Evolutionary conservation across 2,113 vertebrate species (phyloP).

Genomic region (Conger conger): DNA sequence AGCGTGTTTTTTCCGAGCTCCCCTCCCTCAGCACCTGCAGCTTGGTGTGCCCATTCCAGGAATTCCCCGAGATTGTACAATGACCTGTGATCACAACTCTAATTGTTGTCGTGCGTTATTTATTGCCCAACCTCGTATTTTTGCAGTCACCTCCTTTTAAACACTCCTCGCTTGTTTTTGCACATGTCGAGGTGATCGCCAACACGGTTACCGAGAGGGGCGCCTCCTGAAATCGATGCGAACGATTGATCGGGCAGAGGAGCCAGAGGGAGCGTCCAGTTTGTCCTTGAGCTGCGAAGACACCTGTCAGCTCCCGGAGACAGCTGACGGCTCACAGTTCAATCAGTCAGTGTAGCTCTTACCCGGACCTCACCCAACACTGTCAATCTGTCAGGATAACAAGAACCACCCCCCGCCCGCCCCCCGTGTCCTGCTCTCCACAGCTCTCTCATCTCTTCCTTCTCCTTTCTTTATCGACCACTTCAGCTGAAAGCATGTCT

Average conservation of each 20-base stretch:
- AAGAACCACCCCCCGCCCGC: not conserved
- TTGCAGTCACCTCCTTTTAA: not conserved
- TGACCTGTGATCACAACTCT: not conserved
- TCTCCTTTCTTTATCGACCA: too few relatives aligned
- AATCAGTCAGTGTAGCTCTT: constrained; percentile 21
- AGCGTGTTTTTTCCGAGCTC: not conserved
- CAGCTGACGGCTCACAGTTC: constrained; percentile 22
- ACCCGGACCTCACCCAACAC: not conserved
- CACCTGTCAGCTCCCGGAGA: constrained; percentile 16
- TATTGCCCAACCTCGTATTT: too few relatives aligned
- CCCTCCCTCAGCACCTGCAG: not conserved
- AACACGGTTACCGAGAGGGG: not conserved
- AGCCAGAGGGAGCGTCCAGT: constrained; percentile 14
- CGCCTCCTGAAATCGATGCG: not conserved
- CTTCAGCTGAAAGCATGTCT: not conserved
- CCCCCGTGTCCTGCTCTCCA: not conserved
- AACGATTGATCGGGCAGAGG: not conserved
- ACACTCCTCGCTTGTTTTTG: not conserved
- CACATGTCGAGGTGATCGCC: not conserved
- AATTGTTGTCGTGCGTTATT: not conserved
- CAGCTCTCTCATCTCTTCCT: not conserved
- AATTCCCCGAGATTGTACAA: not conserved
- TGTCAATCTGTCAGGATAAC: not conserved
- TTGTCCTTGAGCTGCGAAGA: constrained; percentile 16
- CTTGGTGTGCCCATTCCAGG: not conserved